phyloP scores from a whole-genome alignment of 2,888 invertebrate species.

The Spicauda simplicius region DNA sequence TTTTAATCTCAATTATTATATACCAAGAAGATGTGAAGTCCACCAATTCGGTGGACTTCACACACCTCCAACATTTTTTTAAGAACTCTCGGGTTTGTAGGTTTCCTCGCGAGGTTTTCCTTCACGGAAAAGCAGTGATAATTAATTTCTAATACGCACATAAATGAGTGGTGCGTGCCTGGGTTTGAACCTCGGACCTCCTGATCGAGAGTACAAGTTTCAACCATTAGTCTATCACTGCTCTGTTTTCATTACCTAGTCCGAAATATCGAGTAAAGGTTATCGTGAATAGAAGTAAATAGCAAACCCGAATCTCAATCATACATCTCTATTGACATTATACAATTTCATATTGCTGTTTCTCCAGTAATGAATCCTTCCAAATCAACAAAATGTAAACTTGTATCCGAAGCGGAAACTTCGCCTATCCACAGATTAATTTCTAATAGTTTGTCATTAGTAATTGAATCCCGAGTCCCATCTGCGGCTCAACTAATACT shows the following conservation, averaged over 20 bases:
- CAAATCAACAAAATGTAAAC: constrained; percentile 34
- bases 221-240: no score
- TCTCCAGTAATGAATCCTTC: constrained; percentile 20
- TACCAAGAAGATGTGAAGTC: no score
- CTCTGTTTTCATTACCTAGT: constrained; percentile 1
- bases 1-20: no score
- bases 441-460: constrained; percentile 38
- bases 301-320: neutral
- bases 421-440: constrained; percentile 32
- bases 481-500: constrained; percentile 34
- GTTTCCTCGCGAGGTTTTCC: no score
- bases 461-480: constrained; percentile 36
- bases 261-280: neutral
- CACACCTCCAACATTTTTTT: no score
- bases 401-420: constrained; percentile 33
- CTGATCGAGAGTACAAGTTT: no score
- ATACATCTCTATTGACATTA: constrained; percentile 6
- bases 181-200: no score
- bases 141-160: no score
- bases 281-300: neutral
- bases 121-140: no score
- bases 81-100: no score
- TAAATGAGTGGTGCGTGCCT: no score
- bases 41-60: no score
- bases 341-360: constrained; percentile 10